Base-by-base conservation (phyloP, 2,113 vertebrate genomes). In the Gadus chalcogrammus region DNA sequence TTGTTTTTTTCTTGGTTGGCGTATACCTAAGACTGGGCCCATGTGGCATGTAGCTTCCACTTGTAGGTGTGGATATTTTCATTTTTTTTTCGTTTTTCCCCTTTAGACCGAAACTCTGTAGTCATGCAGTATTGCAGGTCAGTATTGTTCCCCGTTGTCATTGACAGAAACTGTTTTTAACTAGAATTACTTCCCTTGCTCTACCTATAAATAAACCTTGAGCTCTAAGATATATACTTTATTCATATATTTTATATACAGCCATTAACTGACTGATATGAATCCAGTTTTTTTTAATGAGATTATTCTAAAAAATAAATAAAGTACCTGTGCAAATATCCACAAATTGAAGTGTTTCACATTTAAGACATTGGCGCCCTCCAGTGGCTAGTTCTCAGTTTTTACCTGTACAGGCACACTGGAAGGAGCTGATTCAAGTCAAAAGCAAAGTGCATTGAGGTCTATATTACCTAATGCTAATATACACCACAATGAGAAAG, bases 271-370 rank as follows among this genome's bases (percentile, higher is more conserved):
- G 91, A 86, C 91, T 88, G 91, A 92, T 92, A 92, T 90, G 91
- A 92, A 92, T 89, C 84, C 81, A 70, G 84, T 88, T 89, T 88
- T 77, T 64, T 88, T 90, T 86, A 83, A 91, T 90, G 85, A 91
- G 91, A 91, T 91, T 91, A 89, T 90, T 90, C 90, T 91, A 92
- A 91, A 92, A 92, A 92, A 93, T 92, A 91, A 92, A 92, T 91
- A 88, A 92, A 91, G 91, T 92, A 92, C 91, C 91, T 92, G 91
- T 92, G 91, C 91, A 92, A 92, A 92, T 92, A 92, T 92, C 89
- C 90, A 93, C 90, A 92, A 91, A 87, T 92, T 76, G 75, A 89
- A 91, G 91, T 92, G 90, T 92, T 90, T 93, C 91, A 92, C 92
- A 93, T 92, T 92, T 91, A 93, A 93, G 92, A 91, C 91, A 91